Base-by-base conservation (phyloP, 2,113 vertebrate species). In the Corydoras maculifer region DNA sequence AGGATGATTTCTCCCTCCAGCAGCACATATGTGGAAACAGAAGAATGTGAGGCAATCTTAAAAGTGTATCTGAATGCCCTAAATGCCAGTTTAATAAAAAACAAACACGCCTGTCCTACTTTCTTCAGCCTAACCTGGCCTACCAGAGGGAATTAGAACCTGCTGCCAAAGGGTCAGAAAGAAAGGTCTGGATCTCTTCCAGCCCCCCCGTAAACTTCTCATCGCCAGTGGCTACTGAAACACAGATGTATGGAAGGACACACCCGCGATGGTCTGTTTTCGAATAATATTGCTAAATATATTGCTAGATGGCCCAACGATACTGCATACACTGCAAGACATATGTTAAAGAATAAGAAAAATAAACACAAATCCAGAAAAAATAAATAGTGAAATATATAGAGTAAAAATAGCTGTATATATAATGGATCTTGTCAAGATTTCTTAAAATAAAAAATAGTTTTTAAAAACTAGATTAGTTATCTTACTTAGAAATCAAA, bases 11-110 rank as follows among this genome's bases (percentile, higher is more conserved):
- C 25, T 13, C 25, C 50, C 29, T 73, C 15, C 57, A 68, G 64
- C n/a, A 9, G 62, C 70, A 15, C 7, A 9, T 7, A 43, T 78
- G 70, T 70, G 74, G 77, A 74, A 81, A 86, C 78, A 82, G 78
- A 82, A 71, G 79, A 72, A 77, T 65, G 57, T 82, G 82, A 72
- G 73, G 62, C 73, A 83, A 81, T 31, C 75, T 68, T 61, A 70
- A 75, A 62, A 72, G 75, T 15, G 75, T 77, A 82, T 82, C 76
- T 79, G 85, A 84, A 88, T 85, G 82, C 79, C 77, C 78, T 75
- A 81, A 85, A 88, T 88, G 80, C 88, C 86, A 82, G 63, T 81
- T 88, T 87, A 87, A 89, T 89, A 84, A 84, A 88, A 90, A 84
- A 85, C 87, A 90, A 91, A 90, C 85, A 89, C 88, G 84, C 82